Conservation (phyloP, 2,113 vertebrate species). For the Himantopus leucocephalus region DNA sequence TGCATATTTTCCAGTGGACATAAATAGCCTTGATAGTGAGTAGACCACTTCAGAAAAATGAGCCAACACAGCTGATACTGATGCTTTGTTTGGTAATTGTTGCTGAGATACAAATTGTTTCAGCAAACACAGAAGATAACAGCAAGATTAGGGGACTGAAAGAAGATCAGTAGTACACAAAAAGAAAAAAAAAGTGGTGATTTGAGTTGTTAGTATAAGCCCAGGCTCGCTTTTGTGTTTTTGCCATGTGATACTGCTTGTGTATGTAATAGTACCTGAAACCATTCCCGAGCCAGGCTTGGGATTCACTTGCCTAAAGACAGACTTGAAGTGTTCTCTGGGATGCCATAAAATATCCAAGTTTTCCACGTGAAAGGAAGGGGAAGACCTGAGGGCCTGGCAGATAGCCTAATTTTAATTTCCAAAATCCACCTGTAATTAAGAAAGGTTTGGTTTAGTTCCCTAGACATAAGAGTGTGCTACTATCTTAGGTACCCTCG, state of each 20-base stretch:
- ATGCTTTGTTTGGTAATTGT: conserved; percentile 53
- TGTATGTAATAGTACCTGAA: background rate
- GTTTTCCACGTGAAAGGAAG: background rate
- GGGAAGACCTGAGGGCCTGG: background rate
- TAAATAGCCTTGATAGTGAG: conserved; percentile 11
- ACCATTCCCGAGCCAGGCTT: background rate
- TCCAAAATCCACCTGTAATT: background rate
- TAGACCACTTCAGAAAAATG: conserved; percentile 47
- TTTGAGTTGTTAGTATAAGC: background rate
- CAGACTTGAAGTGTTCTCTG: background rate
- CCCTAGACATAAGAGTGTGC: background rate
- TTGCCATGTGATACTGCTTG: background rate
- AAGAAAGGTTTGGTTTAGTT: background rate
- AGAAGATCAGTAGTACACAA: background rate
- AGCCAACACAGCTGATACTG: conserved; percentile 49
- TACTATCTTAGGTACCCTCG: rapidly evolving
- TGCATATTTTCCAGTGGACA: conserved; percentile 43
- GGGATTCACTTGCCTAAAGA: background rate
- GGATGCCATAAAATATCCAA: background rate
- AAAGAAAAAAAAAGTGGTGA: background rate
- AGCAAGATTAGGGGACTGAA: conserved; percentile 10
- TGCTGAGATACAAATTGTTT: conserved; percentile 57
- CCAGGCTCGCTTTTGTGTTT: background rate
- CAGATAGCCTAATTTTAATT: background rate
- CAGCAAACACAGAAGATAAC: conserved; percentile 46